A percentile compares a stretch with the other conserved stretches of the same genome.
Evolutionary conservation across 2,797 vertebrate species (phyloP).

Genomic region (Typhlichthys eigenmanni): DNA sequence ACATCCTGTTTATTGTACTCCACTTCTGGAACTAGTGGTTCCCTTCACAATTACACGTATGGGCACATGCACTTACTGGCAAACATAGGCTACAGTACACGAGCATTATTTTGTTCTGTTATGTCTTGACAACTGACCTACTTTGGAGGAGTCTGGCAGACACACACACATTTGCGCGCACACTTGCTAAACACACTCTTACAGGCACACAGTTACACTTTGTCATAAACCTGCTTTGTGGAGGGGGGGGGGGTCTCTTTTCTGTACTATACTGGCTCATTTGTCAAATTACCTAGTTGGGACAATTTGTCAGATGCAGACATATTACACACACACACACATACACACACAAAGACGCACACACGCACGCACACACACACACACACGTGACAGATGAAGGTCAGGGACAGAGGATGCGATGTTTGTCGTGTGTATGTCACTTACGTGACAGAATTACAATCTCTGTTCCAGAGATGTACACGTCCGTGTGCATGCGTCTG

Average conservation of each 20-base stretch:
- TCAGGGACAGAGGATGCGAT: slow-evolving; percentile 51
- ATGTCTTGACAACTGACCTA: slow-evolving; percentile 2
- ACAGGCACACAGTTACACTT: slow-evolving; percentile 45
- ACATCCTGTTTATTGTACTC: slow-evolving; percentile 31
- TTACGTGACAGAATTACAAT: slow-evolving; percentile 55
- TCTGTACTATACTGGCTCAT: slow-evolving; percentile 42
- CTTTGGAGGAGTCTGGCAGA: neutral
- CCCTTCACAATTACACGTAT: neutral
- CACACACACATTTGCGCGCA: slow-evolving; percentile 4
- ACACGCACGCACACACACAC: slow-evolving; percentile 18
- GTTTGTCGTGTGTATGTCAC: slow-evolving; percentile 42
- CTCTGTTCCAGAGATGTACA: slow-evolving; percentile 47
- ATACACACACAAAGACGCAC: neutral
- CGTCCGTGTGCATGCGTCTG: slow-evolving; percentile 46
- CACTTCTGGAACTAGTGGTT: slow-evolving; percentile 6
- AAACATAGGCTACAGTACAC: neutral
- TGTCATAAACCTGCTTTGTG: slow-evolving; percentile 44
- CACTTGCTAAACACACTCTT: slow-evolving; percentile 21
- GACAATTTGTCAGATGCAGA: slow-evolving; percentile 44
- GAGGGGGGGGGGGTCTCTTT: neutral
- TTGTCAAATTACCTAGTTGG: slow-evolving; percentile 45
- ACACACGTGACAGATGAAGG: slow-evolving; percentile 55
- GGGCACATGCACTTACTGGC: slow-evolving; percentile 4
- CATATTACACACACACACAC: slow-evolving; percentile 1
- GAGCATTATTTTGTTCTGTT: neutral